phyloP scores from a whole-genome alignment of 2,888 invertebrate genomes.

The Exephanes ischioxanthus region DNA sequence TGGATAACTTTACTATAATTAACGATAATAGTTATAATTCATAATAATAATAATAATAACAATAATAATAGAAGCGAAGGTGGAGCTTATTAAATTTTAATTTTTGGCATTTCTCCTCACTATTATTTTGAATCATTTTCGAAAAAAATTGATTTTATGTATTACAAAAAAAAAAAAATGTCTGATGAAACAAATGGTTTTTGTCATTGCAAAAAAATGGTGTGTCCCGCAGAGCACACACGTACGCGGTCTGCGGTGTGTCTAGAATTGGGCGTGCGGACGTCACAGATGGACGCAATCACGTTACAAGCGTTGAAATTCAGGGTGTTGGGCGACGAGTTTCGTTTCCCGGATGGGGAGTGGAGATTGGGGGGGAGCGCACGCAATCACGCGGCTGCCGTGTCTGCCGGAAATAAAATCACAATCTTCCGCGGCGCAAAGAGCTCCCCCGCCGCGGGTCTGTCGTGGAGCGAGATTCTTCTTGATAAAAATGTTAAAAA shows the following conservation, averaged over 20 bases:
- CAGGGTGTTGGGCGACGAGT: constrained; percentile 22
- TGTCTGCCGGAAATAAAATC: constrained; percentile 76
- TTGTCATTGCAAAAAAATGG: neutral
- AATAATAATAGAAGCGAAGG: too few species aligned
- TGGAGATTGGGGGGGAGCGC: constrained; percentile 62
- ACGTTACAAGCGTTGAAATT: constrained; percentile 47
- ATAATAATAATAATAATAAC: too few species aligned
- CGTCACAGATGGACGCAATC: constrained; percentile 48
- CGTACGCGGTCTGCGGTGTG: neutral
- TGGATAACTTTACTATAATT: too few species aligned
- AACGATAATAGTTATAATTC: too few species aligned
- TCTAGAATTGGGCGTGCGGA: constrained; percentile 25
- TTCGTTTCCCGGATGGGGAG: constrained; percentile 61
- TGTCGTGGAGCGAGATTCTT: constrained; percentile 29
- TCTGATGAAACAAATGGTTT: too few species aligned
- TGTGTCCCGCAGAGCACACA: too few species aligned
- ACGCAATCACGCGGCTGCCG: constrained; percentile 77
- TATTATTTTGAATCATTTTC: too few species aligned
- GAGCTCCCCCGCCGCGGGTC: neutral
- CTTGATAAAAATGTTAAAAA: constrained; percentile 51
- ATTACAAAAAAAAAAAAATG: too few species aligned
- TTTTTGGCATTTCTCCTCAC: too few species aligned
- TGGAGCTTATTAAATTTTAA: too few species aligned
- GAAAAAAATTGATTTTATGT: too few species aligned
- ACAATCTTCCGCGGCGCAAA: constrained; percentile 59